Percentiles rank a stretch among this genome's conserved stretches.
phyloP scores from a whole-genome alignment of 2,113 vertebrate species.

The Epinephelus cyanopodus region DNA sequence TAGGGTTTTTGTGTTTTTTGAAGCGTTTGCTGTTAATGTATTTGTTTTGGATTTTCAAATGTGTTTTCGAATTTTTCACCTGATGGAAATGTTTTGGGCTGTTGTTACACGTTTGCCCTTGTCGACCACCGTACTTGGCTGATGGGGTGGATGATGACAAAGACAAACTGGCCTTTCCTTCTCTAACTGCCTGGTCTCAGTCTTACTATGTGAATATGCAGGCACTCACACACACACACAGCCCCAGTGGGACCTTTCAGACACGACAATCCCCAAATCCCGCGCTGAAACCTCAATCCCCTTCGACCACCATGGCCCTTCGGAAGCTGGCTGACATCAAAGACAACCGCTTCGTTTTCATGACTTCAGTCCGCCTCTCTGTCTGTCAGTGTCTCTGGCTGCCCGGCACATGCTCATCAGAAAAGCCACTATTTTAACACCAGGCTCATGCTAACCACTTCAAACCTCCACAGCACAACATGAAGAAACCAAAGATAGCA shows the following conservation, averaged over 20 bases:
- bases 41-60: too few species aligned
- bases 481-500: constrained; percentile 11
- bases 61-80: too few species aligned
- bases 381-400: constrained; percentile 48
- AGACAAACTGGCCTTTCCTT: constrained; percentile 46
- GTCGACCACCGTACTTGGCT: too few species aligned
- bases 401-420: constrained; percentile 40
- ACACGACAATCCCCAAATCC: constrained; percentile 63
- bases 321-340: constrained; percentile 56
- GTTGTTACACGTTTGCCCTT: too few species aligned
- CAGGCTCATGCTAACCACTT: constrained; percentile 7
- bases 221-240: neutral
- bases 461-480: constrained; percentile 31
- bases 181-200: constrained; percentile 44
- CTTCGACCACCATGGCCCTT: constrained; percentile 43
- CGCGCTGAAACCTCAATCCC: constrained; percentile 65
- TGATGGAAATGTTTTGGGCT: too few species aligned
- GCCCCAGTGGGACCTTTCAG: constrained; percentile 51
- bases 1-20: too few species aligned
- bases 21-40: too few species aligned
- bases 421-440: constrained; percentile 43
- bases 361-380: constrained; percentile 65
- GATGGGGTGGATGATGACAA: too few species aligned
- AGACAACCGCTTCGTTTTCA: constrained; percentile 63
- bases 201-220: constrained; percentile 49